Base-by-base conservation (phyloP, 2,797 vertebrate genomes). In the Sebastes cheni region DNA sequence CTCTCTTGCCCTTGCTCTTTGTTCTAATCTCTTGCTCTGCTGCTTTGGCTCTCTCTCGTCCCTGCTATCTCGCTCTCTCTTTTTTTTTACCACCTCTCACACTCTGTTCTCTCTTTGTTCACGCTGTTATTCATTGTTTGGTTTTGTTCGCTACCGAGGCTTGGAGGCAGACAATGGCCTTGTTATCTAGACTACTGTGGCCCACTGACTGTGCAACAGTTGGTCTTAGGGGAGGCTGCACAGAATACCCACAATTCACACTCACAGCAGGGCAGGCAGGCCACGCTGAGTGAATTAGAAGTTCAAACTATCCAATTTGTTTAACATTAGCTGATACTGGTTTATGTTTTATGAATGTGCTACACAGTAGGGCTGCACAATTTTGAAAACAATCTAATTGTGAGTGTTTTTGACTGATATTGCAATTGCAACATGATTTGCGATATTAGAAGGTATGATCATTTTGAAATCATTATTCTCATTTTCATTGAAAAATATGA, bases 61-160 rank as follows among this genome's bases (percentile, higher is more conserved):
- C 69, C 32, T 23, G 46, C 59, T 79, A 27, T 82, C 55, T 32
- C 73, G 72, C 54, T 6, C 14, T 46, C 42, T 61, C 54, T 73
- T 46, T 32, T 67, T 75, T 86, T 85, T 77, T 58, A 69, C 77
- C 80, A 80, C 81, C 76, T 84, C 74, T 90, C 64, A 52, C 68
- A 73, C 86, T 83, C 71, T 89, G 84, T 85, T 88, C 82, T 82
- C 62, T 89, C 81, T 91, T 90, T 92, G 89, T 92, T 80, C 80
- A 52, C 7, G 29, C 82, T 88, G 84, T 88, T 89, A 86, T 89
- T 89, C 87, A 86, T 93, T 94, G 93, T 93, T 93, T 83, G 82
- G 46, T 87, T 93, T 87, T 79, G 86, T 87, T 83, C 79, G 69
- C 85, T 82, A 76, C 80, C 86, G 81, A 86, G 75, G 88, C 80